Conservation (phyloP, 2,888 invertebrate genomes). For the Agrypnus murinus region DNA sequence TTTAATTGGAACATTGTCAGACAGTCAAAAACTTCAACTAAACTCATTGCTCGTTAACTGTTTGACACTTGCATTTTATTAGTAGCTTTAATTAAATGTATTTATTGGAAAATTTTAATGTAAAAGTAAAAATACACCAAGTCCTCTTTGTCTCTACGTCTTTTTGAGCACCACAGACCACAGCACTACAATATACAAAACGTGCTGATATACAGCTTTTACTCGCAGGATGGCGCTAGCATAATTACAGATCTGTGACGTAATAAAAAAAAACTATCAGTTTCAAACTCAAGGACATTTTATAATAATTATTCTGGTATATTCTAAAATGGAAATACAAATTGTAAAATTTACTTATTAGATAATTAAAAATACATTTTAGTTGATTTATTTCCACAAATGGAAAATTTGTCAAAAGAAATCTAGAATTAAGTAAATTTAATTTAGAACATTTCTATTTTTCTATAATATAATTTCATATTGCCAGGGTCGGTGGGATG, state of each 20-base stretch:
- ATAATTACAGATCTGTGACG: background rate
- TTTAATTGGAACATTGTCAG: slow-evolving; percentile 50
- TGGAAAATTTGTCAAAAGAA: no score
- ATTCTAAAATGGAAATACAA: no score
- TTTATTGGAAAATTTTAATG: slow-evolving; percentile 38
- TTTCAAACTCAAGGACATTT: slow-evolving; percentile 29
- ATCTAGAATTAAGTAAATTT: no score
- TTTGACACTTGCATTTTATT: slow-evolving; percentile 40
- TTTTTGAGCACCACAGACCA: slow-evolving; percentile 46
- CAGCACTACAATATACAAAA: slow-evolving; percentile 38
- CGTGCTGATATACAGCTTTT: slow-evolving; percentile 37
- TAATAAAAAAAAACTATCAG: background rate
- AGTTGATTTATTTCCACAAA: no score
- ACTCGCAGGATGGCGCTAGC: slow-evolving; percentile 31
- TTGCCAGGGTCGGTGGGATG: no score
- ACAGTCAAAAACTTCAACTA: slow-evolving; percentile 39
- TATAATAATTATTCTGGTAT: no score
- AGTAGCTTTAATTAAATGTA: slow-evolving; percentile 31
- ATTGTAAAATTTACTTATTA: no score
- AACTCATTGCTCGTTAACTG: slow-evolving; percentile 37
- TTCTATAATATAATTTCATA: no score
- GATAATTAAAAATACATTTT: no score
- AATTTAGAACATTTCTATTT: no score
- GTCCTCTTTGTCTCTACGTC: slow-evolving; percentile 50
- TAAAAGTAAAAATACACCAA: slow-evolving; percentile 46